Evolutionary conservation across 2,797 vertebrate genomes (phyloP), one percentile per base, ranked within the genome.

Genomic region (Cirrhinus molitorella): DNA sequence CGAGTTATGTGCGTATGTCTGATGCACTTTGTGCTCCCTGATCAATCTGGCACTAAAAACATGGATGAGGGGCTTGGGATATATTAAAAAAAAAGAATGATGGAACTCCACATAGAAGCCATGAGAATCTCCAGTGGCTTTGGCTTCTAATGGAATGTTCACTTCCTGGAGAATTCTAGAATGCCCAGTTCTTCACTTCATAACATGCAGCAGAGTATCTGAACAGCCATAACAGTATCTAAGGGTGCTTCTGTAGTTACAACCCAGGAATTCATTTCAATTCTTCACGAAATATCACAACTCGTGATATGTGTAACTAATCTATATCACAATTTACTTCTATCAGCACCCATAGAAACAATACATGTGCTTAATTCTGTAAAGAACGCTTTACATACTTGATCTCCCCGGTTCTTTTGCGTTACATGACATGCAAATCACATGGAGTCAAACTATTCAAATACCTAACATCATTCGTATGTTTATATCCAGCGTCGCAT

Each of bases 341-440:
- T 86, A 63, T 85, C 85, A 75, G 81, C 85, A 61, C 72, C 86
- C 83, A 85, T 23, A 70, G 49, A 67, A 67, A 85, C 19, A 78
- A 85, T 59, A 85, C 89, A 79, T 94, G 92, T 93, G 92, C 91
- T 93, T 90, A 25, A 65, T 81, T 84, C 34, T 83, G 43, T 77
- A 81, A 77, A 86, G 78, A 47, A 79, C 70, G 90, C 80, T 63
- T 53, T 84, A 88, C 86, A 83, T 79, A 89, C 79, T 81, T 82
- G 75, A 73, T 74, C 45, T 59, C 21, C 14, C 12, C 31, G 31
- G 12, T 79, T 45, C 1, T n/a, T 71, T 66, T 65, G 49, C 74
- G 59, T 70, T 45, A 49, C 66, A 84, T 4, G 85, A 71, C 61
- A 83, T 67, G 72, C 81, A 76, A 76, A 83, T 49, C 72, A 66